A percentile compares a stretch with the other conserved stretches of the same genome.
These are phyloP conservation scores for Sander lucioperca DNA, from an alignment of 2,113 vertebrate genomes.

Conservation along the genomic window DNA sequence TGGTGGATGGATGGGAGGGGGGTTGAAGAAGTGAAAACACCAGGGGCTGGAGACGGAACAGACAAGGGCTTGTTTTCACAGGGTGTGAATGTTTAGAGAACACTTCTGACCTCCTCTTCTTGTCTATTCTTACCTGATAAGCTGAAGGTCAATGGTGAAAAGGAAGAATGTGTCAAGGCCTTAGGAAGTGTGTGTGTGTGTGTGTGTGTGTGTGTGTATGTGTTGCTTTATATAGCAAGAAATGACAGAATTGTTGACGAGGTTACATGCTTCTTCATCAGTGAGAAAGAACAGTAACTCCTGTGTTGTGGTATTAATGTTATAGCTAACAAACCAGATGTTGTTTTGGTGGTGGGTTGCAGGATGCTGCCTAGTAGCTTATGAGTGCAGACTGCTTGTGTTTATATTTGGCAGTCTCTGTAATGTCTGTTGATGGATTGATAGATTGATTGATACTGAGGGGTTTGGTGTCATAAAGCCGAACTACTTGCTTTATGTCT, in stretches of 20 bases:
- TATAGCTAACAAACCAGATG: neutral
- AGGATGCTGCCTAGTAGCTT: constrained; percentile 2
- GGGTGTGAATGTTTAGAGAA: constrained; percentile 60
- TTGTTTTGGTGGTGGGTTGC: neutral
- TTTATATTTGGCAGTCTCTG: neutral
- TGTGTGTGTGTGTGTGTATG: neutral
- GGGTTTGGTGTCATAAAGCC: neutral
- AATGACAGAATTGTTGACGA: neutral
- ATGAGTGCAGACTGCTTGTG: neutral
- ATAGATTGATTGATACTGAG: neutral
- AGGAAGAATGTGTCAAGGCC: constrained; percentile 34
- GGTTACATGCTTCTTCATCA: neutral
- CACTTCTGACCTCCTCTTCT: constrained; percentile 38
- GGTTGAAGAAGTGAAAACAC: constrained; percentile 36
- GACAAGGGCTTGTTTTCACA: constrained; percentile 27
- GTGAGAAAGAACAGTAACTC: neutral
- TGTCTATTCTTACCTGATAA: constrained; percentile 54
- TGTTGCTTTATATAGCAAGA: neutral
- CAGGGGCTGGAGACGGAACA: neutral
- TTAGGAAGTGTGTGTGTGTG: neutral
- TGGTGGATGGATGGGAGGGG: neutral
- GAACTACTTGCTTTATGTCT: neutral
- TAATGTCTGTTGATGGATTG: neutral
- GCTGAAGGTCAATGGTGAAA: constrained; percentile 44
- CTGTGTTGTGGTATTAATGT: neutral